phyloP scores from a whole-genome alignment of 2,888 invertebrate species.

The Charanyca ferruginea region DNA sequence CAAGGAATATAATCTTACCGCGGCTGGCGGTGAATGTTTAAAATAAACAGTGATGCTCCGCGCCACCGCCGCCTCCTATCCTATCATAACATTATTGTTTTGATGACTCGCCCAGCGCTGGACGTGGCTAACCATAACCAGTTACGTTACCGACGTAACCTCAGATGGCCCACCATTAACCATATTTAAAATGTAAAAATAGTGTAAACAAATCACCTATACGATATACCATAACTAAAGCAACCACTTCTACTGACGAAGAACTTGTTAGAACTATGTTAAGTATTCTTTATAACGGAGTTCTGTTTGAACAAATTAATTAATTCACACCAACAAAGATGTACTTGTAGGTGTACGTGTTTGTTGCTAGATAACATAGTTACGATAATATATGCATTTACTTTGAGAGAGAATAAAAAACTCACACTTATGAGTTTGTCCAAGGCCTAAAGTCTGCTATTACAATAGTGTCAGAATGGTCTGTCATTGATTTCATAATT shows the following conservation, averaged over 20 bases:
- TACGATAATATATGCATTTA: conserved; percentile 49
- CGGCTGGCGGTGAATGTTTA: conserved; percentile 81
- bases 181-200: conserved; percentile 50
- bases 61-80: conserved; percentile 79
- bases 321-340: conserved; percentile 51
- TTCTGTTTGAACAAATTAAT: conserved; percentile 57
- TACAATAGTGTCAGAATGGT: too few species aligned
- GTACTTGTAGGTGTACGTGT: conserved; percentile 42
- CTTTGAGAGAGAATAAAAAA: conserved; percentile 35
- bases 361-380: conserved; percentile 48
- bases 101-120: conserved; percentile 77
- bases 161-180: conserved; percentile 35
- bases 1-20: conserved; percentile 80
- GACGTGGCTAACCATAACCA: conserved; percentile 61
- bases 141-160: conserved; percentile 46
- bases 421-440: conserved; percentile 34
- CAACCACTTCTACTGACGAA: conserved; percentile 35
- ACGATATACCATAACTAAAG: conserved; percentile 53
- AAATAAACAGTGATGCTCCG: conserved; percentile 82
- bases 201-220: conserved; percentile 52
- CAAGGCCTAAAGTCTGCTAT: too few species aligned
- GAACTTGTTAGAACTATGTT: conserved; percentile 49
- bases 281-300: conserved; percentile 50
- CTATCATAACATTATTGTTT: conserved; percentile 89
- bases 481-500: too few species aligned